Conservation (phyloP, 2,888 invertebrate genomes). For the Asteroscopus sphinx region DNA sequence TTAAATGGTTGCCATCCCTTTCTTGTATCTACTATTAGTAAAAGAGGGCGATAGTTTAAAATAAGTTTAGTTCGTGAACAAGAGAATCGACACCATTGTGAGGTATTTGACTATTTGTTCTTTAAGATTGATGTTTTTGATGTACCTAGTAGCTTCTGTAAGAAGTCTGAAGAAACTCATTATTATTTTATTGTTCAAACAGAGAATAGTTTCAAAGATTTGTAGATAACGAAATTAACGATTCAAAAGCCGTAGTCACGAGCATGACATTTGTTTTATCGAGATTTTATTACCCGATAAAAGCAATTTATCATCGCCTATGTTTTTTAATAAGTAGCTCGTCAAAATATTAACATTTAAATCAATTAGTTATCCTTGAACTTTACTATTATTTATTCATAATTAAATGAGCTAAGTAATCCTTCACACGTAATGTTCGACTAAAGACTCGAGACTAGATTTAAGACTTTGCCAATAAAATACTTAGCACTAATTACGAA, state of each 20-base stretch:
- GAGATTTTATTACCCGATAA: conserved; percentile 47
- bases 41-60: too few relatives aligned
- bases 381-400: conserved; percentile 29
- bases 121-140: conserved; percentile 17
- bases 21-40: too few relatives aligned
- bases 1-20: too few relatives aligned
- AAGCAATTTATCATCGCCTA: conserved; percentile 52
- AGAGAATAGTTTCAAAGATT: conserved; percentile 10
- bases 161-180: conserved; percentile 5
- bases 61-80: too few relatives aligned
- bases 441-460: too few relatives aligned
- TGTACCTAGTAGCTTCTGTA: not conserved
- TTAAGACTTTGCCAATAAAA: conserved; percentile 40
- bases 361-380: conserved; percentile 47
- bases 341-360: conserved; percentile 26
- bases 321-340: conserved; percentile 42
- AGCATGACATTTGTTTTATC: conserved; percentile 45
- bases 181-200: conserved; percentile 26
- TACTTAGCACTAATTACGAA: conserved; percentile 47
- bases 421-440: conserved; percentile 29
- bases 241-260: conserved; percentile 24
- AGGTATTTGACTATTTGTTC: too few relatives aligned
- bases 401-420: conserved; percentile 31
- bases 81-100: too few relatives aligned
- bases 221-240: too few relatives aligned